These are phyloP conservation scores for Cotesia vestalis DNA, from an alignment of 1,140 invertebrate genomes.

Conservation along the genomic window DNA sequence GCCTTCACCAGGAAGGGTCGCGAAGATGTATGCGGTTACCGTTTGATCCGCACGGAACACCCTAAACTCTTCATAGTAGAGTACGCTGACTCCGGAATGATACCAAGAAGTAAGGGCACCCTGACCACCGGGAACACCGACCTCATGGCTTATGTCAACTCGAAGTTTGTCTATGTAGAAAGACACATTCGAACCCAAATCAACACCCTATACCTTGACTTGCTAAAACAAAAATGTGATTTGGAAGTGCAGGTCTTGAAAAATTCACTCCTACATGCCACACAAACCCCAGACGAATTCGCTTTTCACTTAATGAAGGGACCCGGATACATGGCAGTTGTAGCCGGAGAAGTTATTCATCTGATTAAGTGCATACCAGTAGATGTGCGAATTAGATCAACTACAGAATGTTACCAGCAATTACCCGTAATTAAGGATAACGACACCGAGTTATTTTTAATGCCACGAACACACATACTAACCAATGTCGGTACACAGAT, in stretches of 20 bases:
- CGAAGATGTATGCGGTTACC: constrained; percentile 4
- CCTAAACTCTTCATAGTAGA: constrained; percentile 27
- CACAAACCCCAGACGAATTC: constrained; percentile 34
- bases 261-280: constrained; percentile 32
- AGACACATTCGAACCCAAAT: constrained; percentile 22
- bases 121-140: background rate
- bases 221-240: constrained; percentile 34
- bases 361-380: constrained; percentile 29
- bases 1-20: background rate
- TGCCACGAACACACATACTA: constrained; percentile 29
- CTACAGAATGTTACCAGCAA: constrained; percentile 5
- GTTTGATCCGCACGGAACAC: constrained; percentile 15
- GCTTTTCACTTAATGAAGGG: constrained; percentile 35
- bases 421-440: background rate
- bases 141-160: constrained; percentile 32
- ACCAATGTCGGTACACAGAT: background rate
- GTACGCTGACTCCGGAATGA: no score
- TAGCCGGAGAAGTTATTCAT: constrained; percentile 35
- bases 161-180: constrained; percentile 39
- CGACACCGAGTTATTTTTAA: background rate
- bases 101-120: background rate
- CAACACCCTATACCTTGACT: constrained; percentile 22
- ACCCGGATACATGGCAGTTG: constrained; percentile 36
- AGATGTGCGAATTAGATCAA: background rate
- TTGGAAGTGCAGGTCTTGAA: constrained; percentile 27